Base-by-base conservation (phyloP, 1,140 invertebrate genomes). In the Caligus rogercresseyi region DNA sequence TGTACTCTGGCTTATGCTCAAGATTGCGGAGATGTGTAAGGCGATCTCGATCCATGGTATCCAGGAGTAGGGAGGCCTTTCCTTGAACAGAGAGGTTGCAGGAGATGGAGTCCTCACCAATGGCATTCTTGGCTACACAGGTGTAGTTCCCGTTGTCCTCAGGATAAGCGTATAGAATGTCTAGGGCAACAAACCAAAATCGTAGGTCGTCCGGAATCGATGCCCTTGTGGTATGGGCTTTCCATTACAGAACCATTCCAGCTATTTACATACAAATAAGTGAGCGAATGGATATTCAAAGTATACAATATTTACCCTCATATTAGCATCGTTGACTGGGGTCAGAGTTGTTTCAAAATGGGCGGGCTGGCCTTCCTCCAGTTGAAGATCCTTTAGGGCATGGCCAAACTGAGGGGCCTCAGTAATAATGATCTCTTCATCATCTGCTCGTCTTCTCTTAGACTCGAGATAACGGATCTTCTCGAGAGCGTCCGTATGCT, bases 181-280 rank as follows among this genome's bases (percentile, higher is more conserved):
- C 78, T 21, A 80, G 66, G 18, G 75, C 71, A 11, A 79, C 77
- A 69, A 75, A 77, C 77, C 77, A 66, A 78, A 78, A 65, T 80
- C 78, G 66, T 78, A 71, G 53, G 74, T 73, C 21, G 78, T 78
- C 52, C 74, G 75, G 69, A 78, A 81, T 16, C 80, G 72, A 69
- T 79, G 77, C 56, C 79, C 80, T 70, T 88, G 86, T 68, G 84
- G 83, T 67, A 96, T 82, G 1, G 90, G 89, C 68, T 80, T 79
- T 60, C 90, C 91, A 75, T 96, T 90, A 70, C 86, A 84, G 72
- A 81, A 93, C 92, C 92, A 96, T 75, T 95, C 90, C 19, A 97
- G 87, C 64, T 84, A 43, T 11, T 16, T 56, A 2, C 4, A 15
- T 3, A 3, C 20, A 14, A 16, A 56, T 2, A 56, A 56, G 1